Evolutionary conservation across 23 tunicate genomes (phyloP).

Genomic region (Aplidium turbinatum): DNA sequence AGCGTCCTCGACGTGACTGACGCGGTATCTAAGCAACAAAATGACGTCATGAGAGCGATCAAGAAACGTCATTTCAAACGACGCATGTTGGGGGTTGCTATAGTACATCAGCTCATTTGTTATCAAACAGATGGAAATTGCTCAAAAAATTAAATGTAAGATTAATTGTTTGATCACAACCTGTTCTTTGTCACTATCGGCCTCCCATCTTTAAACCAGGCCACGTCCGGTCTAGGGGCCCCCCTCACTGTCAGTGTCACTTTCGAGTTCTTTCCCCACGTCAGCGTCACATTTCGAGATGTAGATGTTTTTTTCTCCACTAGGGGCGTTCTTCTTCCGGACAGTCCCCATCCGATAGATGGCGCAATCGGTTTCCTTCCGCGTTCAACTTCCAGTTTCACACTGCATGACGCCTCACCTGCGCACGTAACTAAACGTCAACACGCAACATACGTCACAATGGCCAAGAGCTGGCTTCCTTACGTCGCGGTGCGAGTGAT

Average conservation of each 20-base stretch:
- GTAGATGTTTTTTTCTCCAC: constrained; percentile 4
- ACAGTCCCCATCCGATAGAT: constrained; percentile 29
- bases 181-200: constrained; percentile 34
- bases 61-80: no score
- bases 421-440: no score
- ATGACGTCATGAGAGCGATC: no score
- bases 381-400: constrained; percentile 37
- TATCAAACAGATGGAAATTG: no score
- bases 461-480: no score
- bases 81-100: no score
- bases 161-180: no score
- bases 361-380: constrained; percentile 27
- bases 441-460: not conserved
- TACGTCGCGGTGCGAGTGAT: no score
- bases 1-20: not conserved
- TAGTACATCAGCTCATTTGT: no score
- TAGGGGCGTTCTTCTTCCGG: not conserved
- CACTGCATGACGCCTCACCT: constrained; percentile 68
- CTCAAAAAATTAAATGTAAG: no score
- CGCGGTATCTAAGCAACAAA: constrained; percentile 3
- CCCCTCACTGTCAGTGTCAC: constrained; percentile 46
- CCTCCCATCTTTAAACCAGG: constrained; percentile 66
- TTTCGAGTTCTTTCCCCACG: constrained; percentile 37
- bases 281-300: constrained; percentile 16
- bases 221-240: constrained; percentile 47